Percentiles rank a stretch among this genome's conserved stretches.
These are phyloP conservation scores for Masnerella sp. DNA, from an alignment of 2,888 invertebrate genomes.

Conservation along the genomic window DNA sequence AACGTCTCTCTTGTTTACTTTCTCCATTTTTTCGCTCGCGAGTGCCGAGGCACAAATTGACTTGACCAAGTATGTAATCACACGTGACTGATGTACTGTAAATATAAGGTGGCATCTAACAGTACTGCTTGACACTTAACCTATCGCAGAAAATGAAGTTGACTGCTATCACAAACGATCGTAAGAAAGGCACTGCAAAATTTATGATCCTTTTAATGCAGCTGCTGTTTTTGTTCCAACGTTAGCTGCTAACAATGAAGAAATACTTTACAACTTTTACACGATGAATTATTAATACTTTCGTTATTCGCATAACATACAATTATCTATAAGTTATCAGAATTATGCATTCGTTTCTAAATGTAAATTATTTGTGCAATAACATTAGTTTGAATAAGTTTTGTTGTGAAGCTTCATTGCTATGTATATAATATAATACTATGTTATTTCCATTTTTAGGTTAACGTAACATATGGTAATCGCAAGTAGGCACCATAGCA, in stretches of 20 bases:
- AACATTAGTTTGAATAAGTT: too few species aligned
- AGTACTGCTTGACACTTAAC: conserved; percentile 27
- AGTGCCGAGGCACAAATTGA: too few species aligned
- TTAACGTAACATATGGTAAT: conserved; percentile 15
- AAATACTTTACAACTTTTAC: background rate
- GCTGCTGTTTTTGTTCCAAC: background rate
- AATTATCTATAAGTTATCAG: too few species aligned
- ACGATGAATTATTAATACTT: too few species aligned
- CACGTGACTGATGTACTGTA: conserved; percentile 18
- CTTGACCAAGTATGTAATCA: conserved; percentile 1
- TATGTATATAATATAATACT: too few species aligned
- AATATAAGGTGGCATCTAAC: conserved; percentile 21
- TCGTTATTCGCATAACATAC: too few species aligned
- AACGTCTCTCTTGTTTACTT: too few species aligned
- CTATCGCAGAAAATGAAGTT: conserved; percentile 15
- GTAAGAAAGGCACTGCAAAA: conserved; percentile 2
- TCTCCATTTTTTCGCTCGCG: too few species aligned
- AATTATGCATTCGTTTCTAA: too few species aligned
- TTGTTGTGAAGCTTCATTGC: too few species aligned
- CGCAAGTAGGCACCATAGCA: conserved; percentile 1
- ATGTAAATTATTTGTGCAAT: too few species aligned
- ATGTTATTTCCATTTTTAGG: too few species aligned
- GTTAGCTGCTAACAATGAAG: background rate
- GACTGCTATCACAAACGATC: conserved; percentile 11
- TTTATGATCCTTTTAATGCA: conserved; percentile 4